Conservation (phyloP, 2,888 invertebrate genomes). For the Rhorus exstirpatorius region DNA sequence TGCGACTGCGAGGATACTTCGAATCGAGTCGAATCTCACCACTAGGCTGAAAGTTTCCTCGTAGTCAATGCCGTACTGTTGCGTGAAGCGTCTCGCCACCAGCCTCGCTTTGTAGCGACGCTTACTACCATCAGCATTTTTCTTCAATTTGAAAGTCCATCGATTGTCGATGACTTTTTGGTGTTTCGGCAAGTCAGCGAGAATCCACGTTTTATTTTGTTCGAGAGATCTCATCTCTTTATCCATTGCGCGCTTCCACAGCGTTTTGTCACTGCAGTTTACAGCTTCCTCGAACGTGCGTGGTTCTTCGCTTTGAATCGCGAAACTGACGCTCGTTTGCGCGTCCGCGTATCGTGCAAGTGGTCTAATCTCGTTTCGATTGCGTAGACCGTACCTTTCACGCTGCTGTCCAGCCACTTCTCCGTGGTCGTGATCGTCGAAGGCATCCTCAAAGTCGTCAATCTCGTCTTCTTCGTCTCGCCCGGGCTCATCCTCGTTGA, state of each 20-base stretch:
- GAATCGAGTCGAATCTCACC: slow-evolving; percentile 74
- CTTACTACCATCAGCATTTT: slow-evolving; percentile 51
- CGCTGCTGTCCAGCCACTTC: slow-evolving; percentile 13
- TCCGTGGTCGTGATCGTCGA: slow-evolving; percentile 3
- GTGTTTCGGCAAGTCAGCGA: slow-evolving; percentile 4
- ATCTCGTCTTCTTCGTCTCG: slow-evolving; percentile 6
- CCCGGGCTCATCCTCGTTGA: slow-evolving; percentile 8
- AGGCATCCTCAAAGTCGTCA: not conserved
- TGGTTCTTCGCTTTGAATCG: slow-evolving; percentile 12
- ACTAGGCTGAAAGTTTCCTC: slow-evolving; percentile 79
- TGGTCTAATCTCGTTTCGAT: slow-evolving; percentile 31
- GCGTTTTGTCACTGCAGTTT: slow-evolving; percentile 65
- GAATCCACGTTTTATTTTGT: slow-evolving; percentile 50
- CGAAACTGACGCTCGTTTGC: slow-evolving; percentile 21
- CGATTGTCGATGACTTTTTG: slow-evolving; percentile 56
- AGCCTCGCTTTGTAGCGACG: slow-evolving; percentile 76
- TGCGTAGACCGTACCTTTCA: slow-evolving; percentile 33
- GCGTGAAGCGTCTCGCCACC: slow-evolving; percentile 48
- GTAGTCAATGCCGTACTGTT: slow-evolving; percentile 75
- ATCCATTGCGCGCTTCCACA: too few species aligned
- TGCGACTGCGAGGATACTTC: slow-evolving; percentile 73
- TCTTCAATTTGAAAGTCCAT: slow-evolving; percentile 73
- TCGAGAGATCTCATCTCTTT: slow-evolving; percentile 37
- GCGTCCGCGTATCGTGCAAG: slow-evolving; percentile 45
- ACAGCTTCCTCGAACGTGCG: slow-evolving; percentile 30